Percentiles rank a stretch among this genome's conserved stretches.
Conservation (phyloP, 2,797 vertebrate genomes). For the Taeniopygia guttata region DNA sequence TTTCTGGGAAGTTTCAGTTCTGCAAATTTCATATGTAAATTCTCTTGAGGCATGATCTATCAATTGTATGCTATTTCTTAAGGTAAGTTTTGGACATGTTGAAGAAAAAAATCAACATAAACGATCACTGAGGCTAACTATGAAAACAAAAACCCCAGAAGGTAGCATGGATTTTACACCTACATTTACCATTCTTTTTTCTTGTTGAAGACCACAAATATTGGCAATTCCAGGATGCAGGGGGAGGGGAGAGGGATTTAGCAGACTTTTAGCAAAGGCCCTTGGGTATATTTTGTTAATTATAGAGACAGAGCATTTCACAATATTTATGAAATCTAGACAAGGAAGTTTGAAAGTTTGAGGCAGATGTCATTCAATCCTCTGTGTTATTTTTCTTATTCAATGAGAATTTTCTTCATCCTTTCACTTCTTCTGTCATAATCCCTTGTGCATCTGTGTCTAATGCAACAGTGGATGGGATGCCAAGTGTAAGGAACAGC, state of each 20-base stretch:
- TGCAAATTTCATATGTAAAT: background rate
- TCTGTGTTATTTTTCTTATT: background rate
- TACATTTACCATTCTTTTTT: background rate
- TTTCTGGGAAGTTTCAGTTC: background rate
- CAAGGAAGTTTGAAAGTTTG: background rate
- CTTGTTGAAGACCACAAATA: background rate
- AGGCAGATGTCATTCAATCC: background rate
- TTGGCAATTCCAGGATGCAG: background rate
- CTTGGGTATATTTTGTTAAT: background rate
- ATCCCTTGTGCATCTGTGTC: background rate
- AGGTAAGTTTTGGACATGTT: background rate
- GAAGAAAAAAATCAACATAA: background rate
- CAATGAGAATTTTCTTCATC: background rate
- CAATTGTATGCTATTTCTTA: background rate
- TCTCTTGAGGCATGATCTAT: background rate
- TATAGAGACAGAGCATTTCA: background rate
- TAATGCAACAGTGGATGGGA: background rate
- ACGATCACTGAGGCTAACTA: background rate
- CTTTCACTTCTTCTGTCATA: background rate
- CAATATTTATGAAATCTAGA: background rate
- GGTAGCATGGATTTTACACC: background rate
- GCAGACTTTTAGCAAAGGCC: background rate
- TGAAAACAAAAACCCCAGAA: background rate
- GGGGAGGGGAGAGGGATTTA: accelerated
- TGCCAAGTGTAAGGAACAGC: background rate